Percentiles rank a stretch among this genome's conserved stretches.
Conservation (phyloP, 2,113 vertebrate genomes). For the Rhinoptilus africanus region DNA sequence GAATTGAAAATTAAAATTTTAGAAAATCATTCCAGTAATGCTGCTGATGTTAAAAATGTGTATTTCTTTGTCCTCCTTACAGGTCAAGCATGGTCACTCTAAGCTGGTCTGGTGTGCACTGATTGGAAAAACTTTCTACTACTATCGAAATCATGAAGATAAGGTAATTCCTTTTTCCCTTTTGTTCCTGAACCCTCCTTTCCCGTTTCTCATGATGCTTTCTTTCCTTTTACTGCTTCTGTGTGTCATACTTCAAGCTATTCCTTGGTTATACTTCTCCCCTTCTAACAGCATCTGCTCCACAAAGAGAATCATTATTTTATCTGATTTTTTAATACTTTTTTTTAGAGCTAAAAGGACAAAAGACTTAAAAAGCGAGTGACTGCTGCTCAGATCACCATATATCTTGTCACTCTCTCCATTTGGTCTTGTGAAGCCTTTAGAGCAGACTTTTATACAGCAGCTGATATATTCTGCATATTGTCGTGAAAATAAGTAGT, state of each 20-base stretch:
- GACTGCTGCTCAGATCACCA: not conserved
- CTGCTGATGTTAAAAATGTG: not conserved
- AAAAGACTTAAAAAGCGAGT: not conserved
- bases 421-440: not conserved
- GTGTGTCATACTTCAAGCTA: not conserved
- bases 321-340: not conserved
- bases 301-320: not conserved
- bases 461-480: not conserved
- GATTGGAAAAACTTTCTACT: constrained; percentile 84
- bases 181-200: not conserved
- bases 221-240: not conserved
- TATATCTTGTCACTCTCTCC: not conserved
- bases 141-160: constrained; percentile 88
- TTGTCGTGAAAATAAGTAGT: not conserved
- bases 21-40: not conserved
- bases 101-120: constrained; percentile 89
- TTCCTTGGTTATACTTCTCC: not conserved
- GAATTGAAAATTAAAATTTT: not conserved
- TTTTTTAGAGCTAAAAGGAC: not conserved
- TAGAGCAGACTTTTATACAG: not conserved
- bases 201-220: not conserved
- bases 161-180: constrained; percentile 70
- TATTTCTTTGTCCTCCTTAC: not conserved
- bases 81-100: constrained; percentile 91
- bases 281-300: not conserved